Evolutionary conservation across 53 echinoderm and acorn worm genomes (phyloP).

Genomic region (Antedon mediterranea): DNA sequence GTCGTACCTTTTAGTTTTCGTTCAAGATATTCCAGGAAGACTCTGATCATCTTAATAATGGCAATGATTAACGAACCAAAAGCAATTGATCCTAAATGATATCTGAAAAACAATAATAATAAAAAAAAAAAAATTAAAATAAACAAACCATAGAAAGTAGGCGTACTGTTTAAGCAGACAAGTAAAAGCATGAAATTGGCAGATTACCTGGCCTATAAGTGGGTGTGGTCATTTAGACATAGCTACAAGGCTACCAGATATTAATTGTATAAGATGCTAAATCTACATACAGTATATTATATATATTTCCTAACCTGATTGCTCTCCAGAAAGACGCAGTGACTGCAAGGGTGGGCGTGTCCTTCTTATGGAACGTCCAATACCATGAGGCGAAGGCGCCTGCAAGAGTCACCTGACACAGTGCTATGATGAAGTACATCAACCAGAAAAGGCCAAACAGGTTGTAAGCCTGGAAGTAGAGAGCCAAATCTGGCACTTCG

Average conservation of each 20-base stretch:
- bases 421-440: conserved; percentile 67
- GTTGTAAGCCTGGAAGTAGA: conserved; percentile 71
- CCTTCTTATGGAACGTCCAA: conserved; percentile 83
- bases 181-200: too few species aligned
- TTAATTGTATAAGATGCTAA: too few species aligned
- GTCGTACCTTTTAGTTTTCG: conserved; percentile 59
- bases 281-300: too few species aligned
- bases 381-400: conserved; percentile 88
- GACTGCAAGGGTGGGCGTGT: conserved; percentile 57
- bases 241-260: too few species aligned
- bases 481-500: conserved; percentile 43
- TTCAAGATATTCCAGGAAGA: conserved; percentile 74
- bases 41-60: conserved; percentile 76
- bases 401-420: conserved; percentile 72
- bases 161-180: too few species aligned
- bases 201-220: too few species aligned
- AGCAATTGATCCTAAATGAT: conserved; percentile 74
- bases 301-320: conserved; percentile 30
- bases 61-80: conserved; percentile 93
- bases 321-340: conserved; percentile 39
- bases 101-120: conserved; percentile 25
- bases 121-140: too few species aligned
- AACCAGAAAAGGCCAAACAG: conserved; percentile 83
- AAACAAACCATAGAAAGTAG: too few species aligned
- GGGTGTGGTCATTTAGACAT: too few species aligned